phyloP scores from a whole-genome alignment of 2,888 invertebrate genomes.

The Apocheima hispidaria region DNA sequence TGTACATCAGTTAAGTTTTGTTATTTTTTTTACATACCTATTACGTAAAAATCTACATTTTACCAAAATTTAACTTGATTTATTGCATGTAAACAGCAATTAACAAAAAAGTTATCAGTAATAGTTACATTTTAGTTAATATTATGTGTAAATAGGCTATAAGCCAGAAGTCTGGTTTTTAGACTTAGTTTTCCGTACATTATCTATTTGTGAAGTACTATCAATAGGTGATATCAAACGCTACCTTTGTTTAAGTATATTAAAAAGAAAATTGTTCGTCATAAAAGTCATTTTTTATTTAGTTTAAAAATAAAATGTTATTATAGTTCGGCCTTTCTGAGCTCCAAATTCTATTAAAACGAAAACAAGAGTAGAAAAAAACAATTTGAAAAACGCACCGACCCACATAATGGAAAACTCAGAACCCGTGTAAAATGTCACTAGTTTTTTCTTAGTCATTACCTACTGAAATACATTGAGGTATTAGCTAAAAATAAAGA shows the following conservation, averaged over 20 bases:
- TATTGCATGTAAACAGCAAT: no score
- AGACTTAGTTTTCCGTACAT: no score
- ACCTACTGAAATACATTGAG: conserved; percentile 13
- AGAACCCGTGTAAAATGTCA: conserved; percentile 24
- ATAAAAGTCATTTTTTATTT: conserved; percentile 1
- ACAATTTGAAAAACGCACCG: conserved; percentile 23
- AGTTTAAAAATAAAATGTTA: not conserved
- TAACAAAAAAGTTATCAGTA: no score
- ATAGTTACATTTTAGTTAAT: no score
- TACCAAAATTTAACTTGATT: no score
- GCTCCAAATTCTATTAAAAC: conserved; percentile 15
- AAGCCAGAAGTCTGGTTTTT: no score
- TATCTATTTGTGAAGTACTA: not conserved
- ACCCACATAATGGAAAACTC: conserved; percentile 29
- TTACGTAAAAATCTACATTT: no score
- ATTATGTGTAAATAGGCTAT: no score
- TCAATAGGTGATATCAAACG: not conserved
- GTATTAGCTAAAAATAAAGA: not conserved
- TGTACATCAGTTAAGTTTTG: no score
- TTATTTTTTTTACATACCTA: no score
- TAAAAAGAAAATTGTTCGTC: no score
- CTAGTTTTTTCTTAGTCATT: conserved; percentile 28
- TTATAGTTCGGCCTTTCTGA: conserved; percentile 5
- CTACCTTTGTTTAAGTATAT: not conserved
- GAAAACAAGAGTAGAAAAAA: conserved; percentile 24